Conservation (phyloP, 92 coral and sea anemone species). For the Palythoa heliodiscus region DNA sequence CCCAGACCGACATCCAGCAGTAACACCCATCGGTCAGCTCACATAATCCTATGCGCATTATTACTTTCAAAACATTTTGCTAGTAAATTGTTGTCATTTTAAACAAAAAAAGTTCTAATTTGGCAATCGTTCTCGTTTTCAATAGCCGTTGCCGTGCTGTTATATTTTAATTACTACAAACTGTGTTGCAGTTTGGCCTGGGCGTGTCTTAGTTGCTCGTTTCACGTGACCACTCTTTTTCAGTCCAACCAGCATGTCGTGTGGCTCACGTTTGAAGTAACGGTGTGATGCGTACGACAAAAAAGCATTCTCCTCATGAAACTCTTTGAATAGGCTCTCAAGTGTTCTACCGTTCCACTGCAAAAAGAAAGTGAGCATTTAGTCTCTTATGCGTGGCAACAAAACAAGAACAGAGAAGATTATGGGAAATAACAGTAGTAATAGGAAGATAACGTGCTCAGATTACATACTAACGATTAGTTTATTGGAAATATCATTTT, state of each 20-base stretch:
- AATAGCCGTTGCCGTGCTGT: background rate
- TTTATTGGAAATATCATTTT: too few relatives aligned
- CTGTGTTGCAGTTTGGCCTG: slow-evolving; percentile 90
- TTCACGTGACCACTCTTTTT: slow-evolving; percentile 86
- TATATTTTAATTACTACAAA: slow-evolving; percentile 79
- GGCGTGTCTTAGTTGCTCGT: slow-evolving; percentile 83
- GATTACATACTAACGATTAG: too few relatives aligned
- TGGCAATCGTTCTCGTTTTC: background rate
- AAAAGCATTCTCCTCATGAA: slow-evolving; percentile 91
- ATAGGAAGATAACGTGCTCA: too few relatives aligned
- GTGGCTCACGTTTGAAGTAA: slow-evolving; percentile 70
- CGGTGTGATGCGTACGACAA: slow-evolving; percentile 90
- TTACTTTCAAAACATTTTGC: background rate
- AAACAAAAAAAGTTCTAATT: background rate
- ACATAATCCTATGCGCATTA: background rate
- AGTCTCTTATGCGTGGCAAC: background rate
- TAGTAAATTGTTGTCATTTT: background rate
- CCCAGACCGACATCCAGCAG: background rate
- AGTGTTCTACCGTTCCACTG: slow-evolving; percentile 69
- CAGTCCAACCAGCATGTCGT: slow-evolving; percentile 90
- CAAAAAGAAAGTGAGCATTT: slow-evolving; percentile 15
- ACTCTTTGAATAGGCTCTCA: slow-evolving; percentile 88
- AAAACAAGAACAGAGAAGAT: too few relatives aligned
- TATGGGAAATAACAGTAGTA: too few relatives aligned
- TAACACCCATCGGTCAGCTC: background rate